Conservation (phyloP, 2,113 vertebrate genomes). For the Macrotus californicus region DNA sequence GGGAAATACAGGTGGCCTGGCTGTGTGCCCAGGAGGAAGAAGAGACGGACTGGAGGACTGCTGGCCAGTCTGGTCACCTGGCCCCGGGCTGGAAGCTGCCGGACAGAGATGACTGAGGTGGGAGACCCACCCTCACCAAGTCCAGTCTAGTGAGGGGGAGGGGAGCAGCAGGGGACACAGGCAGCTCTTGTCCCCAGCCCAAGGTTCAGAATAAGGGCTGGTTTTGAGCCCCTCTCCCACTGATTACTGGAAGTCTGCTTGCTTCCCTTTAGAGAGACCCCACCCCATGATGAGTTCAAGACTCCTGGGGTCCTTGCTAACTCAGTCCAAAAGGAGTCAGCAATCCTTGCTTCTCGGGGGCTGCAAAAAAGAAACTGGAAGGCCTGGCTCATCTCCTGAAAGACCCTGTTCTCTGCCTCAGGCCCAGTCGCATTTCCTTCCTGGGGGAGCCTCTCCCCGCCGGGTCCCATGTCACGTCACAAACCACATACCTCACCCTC, state of each 20-base stretch:
- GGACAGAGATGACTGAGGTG: not conserved
- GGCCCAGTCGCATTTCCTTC: not conserved
- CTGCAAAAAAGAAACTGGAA: not conserved
- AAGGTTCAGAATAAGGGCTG: not conserved
- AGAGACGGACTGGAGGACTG: not conserved
- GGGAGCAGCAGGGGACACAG: not conserved
- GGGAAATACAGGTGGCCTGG: not conserved
- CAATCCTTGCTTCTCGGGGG: not conserved
- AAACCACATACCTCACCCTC: not conserved
- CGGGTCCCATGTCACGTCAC: not conserved
- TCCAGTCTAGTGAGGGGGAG: not conserved
- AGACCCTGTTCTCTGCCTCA: not conserved
- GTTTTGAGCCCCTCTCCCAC: not conserved
- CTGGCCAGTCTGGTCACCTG: not conserved
- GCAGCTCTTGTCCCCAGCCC: too few species aligned
- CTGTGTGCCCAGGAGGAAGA: not conserved
- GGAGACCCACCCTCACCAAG: not conserved
- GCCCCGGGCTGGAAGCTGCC: not conserved
- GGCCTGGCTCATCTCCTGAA: not conserved
- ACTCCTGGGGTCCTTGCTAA: not conserved
- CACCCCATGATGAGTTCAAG: not conserved
- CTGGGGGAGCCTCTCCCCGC: not conserved
- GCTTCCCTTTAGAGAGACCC: not conserved
- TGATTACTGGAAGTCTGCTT: not conserved
- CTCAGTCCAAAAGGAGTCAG: not conserved